phyloP scores from a whole-genome alignment of 2,113 vertebrate species.

The Aspiorhynchus laticeps region DNA sequence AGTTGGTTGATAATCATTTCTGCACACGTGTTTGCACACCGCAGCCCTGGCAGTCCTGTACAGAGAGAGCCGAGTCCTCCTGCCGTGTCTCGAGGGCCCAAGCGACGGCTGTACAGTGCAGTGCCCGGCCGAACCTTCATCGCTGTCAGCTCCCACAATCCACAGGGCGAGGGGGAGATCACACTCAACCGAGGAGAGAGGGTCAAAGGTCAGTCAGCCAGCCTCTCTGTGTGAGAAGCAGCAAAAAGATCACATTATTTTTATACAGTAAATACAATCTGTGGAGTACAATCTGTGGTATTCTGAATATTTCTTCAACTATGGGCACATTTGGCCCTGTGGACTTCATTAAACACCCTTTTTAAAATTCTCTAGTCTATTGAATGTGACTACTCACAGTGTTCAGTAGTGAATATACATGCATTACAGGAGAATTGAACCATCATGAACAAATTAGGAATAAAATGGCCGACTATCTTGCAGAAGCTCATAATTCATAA shows the following conservation, averaged over 20 bases:
- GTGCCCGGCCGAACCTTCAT: slow-evolving; percentile 93
- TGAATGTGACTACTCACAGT: background rate
- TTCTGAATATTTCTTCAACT: background rate
- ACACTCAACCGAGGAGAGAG: slow-evolving; percentile 92
- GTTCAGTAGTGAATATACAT: background rate
- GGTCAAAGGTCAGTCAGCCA: slow-evolving; percentile 86
- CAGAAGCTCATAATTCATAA: background rate
- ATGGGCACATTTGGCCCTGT: background rate
- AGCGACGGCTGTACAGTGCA: slow-evolving; percentile 92
- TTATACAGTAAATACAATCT: too few relatives aligned
- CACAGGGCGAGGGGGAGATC: slow-evolving; percentile 91
- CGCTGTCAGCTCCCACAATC: slow-evolving; percentile 86
- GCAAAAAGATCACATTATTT: background rate
- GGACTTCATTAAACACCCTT: background rate
- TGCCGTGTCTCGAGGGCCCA: slow-evolving; percentile 82
- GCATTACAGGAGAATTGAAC: background rate
- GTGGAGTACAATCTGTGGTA: background rate
- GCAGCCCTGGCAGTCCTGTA: slow-evolving; percentile 80
- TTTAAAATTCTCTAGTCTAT: background rate
- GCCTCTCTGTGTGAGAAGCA: background rate
- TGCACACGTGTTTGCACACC: background rate
- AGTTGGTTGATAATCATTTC: background rate
- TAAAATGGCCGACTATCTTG: background rate
- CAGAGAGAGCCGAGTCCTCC: slow-evolving; percentile 78
- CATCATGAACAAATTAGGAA: background rate